Evolutionary conservation across 2,888 invertebrate genomes (phyloP), one percentile per base, ranked within the genome.

Genomic region (Callyntrura guangdongensis): DNA sequence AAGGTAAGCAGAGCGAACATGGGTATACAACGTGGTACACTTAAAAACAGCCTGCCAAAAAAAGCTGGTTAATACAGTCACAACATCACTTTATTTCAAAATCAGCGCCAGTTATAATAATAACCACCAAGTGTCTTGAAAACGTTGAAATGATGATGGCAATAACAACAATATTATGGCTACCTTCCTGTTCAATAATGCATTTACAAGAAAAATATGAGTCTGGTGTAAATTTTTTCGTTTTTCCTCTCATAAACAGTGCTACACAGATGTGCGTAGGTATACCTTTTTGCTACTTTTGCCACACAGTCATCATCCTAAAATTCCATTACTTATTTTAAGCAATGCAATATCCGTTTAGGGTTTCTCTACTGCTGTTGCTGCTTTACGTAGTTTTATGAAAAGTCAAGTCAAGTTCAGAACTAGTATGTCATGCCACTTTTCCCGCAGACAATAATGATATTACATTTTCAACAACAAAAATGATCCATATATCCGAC

Each of bases 101-200:
- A 36, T 6, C 36, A 36, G 36, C 36, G n/a, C n/a, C 12, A 81
- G 79, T 56, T 79, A 27, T 79, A 56, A 49, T 79, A 36, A 22
- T 20, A 22, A 64, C 64, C 36, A 36, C 6, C 36, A 36, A 36
- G 36, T 69, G 53, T 72, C 72, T 20, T 6, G 36, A 69, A 83
- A 84, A 85, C 20, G 53, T 56, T 85, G 56, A 72, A 72, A 36
- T 85, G 72, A 85, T 85, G 85, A 85, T 72, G 56, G 85, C 72
- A 85, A 85, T 86, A 86, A 86, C 86, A 86, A 64, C 67, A 86
- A 86, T 86, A 79, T 86, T 86, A 86, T 86, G 86, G 77, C 79
- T 86, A 77, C 79, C 86, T 86, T 86, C 86, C 86, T 86, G 86
- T 86, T 86, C 86, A 86, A 86, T 86, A 86, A 86, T 86, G 74